Percentiles rank a stretch among this genome's conserved stretches.
Conservation (phyloP, 2,797 vertebrate species). For the Erpetoichthys calabaricus region DNA sequence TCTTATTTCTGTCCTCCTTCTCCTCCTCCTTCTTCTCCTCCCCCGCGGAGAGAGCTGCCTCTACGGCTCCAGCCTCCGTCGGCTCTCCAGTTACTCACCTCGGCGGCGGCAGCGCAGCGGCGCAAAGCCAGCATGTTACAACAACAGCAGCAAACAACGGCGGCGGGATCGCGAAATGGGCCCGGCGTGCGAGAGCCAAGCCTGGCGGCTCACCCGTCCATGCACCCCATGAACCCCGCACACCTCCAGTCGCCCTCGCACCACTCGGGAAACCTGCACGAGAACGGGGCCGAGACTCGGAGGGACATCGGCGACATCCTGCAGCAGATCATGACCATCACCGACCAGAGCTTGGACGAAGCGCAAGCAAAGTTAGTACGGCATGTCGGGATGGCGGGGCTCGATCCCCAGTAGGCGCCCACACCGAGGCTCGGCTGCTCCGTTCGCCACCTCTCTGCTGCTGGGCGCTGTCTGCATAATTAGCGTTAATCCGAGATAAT, state of each 20-base stretch:
- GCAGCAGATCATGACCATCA: constrained; percentile 91
- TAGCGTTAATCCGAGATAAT: too few relatives aligned
- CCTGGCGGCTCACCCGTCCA: constrained; percentile 50
- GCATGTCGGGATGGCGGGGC: background rate
- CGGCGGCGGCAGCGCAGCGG: background rate
- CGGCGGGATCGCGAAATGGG: constrained; percentile 53
- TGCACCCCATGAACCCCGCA: constrained; percentile 49
- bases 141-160: constrained; percentile 35
- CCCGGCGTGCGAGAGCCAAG: constrained; percentile 55
- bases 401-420: too few relatives aligned
- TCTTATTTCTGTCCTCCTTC: background rate
- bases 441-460: too few relatives aligned
- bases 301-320: constrained; percentile 81
- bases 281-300: constrained; percentile 66
- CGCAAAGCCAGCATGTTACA: constrained; percentile 42
- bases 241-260: constrained; percentile 45
- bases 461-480: too few relatives aligned
- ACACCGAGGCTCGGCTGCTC: too few relatives aligned
- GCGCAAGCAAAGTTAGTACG: constrained; percentile 80
- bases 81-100: constrained; percentile 19
- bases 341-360: constrained; percentile 91
- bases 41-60: constrained; percentile 35
- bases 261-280: constrained; percentile 46
- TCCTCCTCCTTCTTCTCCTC: background rate
- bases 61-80: constrained; percentile 33